phyloP scores from a whole-genome alignment of 2,888 invertebrate species.

The Eurytoma adleriae region DNA sequence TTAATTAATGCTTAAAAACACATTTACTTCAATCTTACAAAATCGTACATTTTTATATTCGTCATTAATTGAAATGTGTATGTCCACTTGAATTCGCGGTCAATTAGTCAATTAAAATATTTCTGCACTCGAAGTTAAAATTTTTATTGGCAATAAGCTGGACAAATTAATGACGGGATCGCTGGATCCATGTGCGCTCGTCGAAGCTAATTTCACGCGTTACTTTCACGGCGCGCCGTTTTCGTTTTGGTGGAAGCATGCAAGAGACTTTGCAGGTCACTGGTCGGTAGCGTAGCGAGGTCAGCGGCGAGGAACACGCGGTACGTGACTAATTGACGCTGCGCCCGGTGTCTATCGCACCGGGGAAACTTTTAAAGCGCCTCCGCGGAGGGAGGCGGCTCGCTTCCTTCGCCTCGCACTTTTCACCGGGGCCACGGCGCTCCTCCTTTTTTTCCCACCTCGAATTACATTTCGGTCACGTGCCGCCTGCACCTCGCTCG shows the following conservation, averaged over 20 bases:
- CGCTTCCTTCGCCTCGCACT: background rate
- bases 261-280: slow-evolving; percentile 23
- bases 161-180: no score
- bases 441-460: background rate
- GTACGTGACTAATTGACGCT: slow-evolving; percentile 38
- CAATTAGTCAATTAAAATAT: no score
- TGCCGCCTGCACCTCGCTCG: slow-evolving; percentile 40
- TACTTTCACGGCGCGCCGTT: slow-evolving; percentile 44
- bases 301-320: slow-evolving; percentile 39
- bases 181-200: no score
- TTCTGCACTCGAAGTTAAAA: no score
- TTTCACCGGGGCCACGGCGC: no score
- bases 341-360: background rate
- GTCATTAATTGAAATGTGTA: no score
- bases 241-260: slow-evolving; percentile 43
- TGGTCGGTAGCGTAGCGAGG: slow-evolving; percentile 19
- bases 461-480: slow-evolving; percentile 38
- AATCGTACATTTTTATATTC: no score
- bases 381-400: background rate
- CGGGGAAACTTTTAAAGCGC: slow-evolving; percentile 1
- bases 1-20: no score
- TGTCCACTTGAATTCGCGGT: no score
- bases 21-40: no score
- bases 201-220: background rate
- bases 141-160: no score